Evolutionary conservation across 1,140 invertebrate genomes (phyloP), one percentile per base, ranked within the genome.

Genomic region (Hesperophylax magnus): DNA sequence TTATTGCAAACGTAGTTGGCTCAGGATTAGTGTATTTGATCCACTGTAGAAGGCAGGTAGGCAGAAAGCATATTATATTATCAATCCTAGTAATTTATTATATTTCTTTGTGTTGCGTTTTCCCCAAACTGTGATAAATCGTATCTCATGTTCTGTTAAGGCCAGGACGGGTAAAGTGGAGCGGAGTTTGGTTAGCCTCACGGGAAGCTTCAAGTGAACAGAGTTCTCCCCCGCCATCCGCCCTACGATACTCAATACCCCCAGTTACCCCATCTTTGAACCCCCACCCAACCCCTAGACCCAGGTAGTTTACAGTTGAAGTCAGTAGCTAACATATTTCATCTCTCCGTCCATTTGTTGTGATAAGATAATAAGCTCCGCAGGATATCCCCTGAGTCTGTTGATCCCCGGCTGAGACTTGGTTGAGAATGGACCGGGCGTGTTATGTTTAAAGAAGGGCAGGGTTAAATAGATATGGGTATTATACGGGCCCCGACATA

Each of bases 321-420:
- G 65, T 39, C 34, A 34, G 65, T 69, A 39, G 65, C 18, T 39
- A 69, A 39, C 27, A 69, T 39, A 69, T 69, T 69, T 47, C 65
- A 69, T 69, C 39, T 69, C 65, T 34, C 27, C 31, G 65, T 69
- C 31, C 34, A 34, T 69, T 69, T 69, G 65, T 69, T 69, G 17
- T 47, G 24, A 69, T 69, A 47, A 69, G 65, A 69, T 39, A 69
- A 69, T 69, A 47, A 69, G 65, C 65, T 69, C 58, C 65, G 14
- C 65, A 69, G 24, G 39, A 17, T 39, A 34, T 69, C 65, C 65
- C 17, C 65, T 14, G 39, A 27, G 22, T 27, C 22, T 65, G 27
- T 34, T 65, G 63, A 65, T 65, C 63, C 63, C 4, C 22, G 17
- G 63, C 27, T 65, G 22, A 27, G 22, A 65, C 11, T 65, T 31